Conservation (phyloP, 2,797 vertebrate species). For the Falco berigora region DNA sequence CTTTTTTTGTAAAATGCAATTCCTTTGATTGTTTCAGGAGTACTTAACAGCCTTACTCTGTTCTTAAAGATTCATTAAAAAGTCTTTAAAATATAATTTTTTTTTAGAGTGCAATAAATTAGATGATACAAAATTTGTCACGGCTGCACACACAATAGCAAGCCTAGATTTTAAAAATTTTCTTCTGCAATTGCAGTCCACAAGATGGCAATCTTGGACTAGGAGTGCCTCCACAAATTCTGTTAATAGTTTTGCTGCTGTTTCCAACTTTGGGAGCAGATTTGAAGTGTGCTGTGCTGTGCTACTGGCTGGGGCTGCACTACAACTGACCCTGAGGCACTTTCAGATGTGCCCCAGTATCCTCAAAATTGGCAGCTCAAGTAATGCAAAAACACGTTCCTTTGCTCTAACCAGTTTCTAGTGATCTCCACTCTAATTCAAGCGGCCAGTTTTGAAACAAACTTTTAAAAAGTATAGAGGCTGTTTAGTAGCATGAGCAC, state of each 20-base stretch:
- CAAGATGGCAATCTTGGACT: conserved; percentile 69
- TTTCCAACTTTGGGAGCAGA: neutral
- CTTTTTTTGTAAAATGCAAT: neutral
- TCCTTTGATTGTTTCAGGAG: neutral
- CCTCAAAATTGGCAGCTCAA: neutral
- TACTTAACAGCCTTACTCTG: neutral
- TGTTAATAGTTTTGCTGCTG: neutral
- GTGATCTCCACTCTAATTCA: neutral
- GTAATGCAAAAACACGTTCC: neutral
- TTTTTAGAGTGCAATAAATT: neutral
- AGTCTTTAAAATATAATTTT: neutral
- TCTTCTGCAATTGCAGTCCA: neutral
- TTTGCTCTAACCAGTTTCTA: neutral
- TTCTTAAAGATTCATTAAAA: neutral
- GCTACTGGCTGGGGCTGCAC: neutral
- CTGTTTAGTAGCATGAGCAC: neutral
- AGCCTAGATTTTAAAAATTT: neutral
- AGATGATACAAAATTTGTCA: neutral
- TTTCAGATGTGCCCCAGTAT: neutral
- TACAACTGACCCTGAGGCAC: accelerated
- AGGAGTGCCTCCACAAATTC: neutral
- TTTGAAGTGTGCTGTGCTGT: neutral
- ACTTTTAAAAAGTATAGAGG: neutral
- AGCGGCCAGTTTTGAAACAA: neutral
- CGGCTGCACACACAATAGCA: neutral